A percentile compares a stretch with the other conserved stretches of the same genome.
phyloP scores from a whole-genome alignment of 2,888 invertebrate species.

The Drosophila pegasa region DNA sequence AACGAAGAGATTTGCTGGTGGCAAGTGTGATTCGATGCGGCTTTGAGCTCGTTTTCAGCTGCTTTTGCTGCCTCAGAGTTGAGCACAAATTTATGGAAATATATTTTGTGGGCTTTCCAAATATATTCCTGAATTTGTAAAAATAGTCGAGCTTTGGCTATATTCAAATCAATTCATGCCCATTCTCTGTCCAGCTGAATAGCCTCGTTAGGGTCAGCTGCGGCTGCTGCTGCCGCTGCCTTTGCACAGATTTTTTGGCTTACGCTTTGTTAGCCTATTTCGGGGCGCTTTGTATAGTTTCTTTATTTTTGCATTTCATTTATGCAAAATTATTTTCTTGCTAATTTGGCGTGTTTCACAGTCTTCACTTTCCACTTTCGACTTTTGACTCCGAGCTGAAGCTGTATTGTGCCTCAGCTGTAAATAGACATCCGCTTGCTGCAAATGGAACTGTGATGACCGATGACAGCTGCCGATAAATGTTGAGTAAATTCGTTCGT shows the following conservation, averaged over 20 bases:
- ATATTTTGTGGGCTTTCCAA: neutral
- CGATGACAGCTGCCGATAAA: slow-evolving; percentile 55
- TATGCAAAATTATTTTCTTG: slow-evolving; percentile 43
- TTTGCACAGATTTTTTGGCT: slow-evolving; percentile 15
- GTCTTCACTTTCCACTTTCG: slow-evolving; percentile 39
- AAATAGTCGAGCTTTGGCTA: slow-evolving; percentile 1
- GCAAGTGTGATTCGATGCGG: neutral
- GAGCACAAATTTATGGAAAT: slow-evolving; percentile 5
- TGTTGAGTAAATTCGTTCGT: slow-evolving; percentile 22
- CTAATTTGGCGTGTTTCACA: slow-evolving; percentile 41
- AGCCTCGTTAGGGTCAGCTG: slow-evolving; percentile 36
- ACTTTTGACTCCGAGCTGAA: slow-evolving; percentile 32
- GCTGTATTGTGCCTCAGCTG: slow-evolving; percentile 13
- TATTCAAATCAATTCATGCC: slow-evolving; percentile 8
- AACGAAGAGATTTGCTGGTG: neutral
- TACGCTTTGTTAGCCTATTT: slow-evolving; percentile 49
- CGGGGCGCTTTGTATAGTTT: slow-evolving; percentile 23
- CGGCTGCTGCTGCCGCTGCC: slow-evolving; percentile 11
- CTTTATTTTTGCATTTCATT: slow-evolving; percentile 37
- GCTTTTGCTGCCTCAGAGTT: neutral
- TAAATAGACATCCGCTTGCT: slow-evolving; percentile 45
- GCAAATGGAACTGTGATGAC: slow-evolving; percentile 15
- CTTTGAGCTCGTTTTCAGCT: neutral
- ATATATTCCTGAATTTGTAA: slow-evolving; percentile 5
- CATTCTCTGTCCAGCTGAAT: neutral